Evolutionary conservation across 2,113 vertebrate species (phyloP), one percentile per base, ranked within the genome.

Genomic region (Paramisgurnus dabryanus): DNA sequence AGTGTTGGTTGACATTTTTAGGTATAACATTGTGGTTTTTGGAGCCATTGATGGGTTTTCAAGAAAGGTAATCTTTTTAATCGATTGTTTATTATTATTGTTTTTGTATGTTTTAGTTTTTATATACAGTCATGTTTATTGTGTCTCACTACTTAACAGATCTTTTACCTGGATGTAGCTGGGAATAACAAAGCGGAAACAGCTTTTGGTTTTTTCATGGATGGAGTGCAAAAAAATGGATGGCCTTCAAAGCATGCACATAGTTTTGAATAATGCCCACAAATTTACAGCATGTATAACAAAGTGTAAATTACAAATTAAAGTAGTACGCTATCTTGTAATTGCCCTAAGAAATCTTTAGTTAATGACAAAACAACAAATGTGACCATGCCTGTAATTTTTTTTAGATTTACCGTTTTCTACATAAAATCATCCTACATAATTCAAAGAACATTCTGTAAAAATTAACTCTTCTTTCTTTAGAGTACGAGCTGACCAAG

Each of bases 121-220:
- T 34, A 34, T 64, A 64, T 34, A 39, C 10, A 6, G 3, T 10
- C 61, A 34, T 34, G 27, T 34, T 34, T 3, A 3, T 40, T 41
- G 34, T 65, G 63, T 15, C 9, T 4, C 11, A 15, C 50, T 39
- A 11, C 67, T 63, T 27, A 22, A 65, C 27, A 53, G 63, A 53
- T 40, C 61, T 47, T 50, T 7, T 50, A 64, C 45, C 39, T 72
- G 22, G 15, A 72, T 80, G 68, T 49, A 18, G 60, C 39, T 39
- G 66, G 66, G 9, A 67, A 67, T 67, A 67, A 67, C 40, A 64
- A 53, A 40, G 45, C 75, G 15, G 11, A n/a, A 53, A 66, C 45
- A 39, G 75, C 63, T 53, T 77, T 77, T 53, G 75, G 61, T 10
- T 77, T 77, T 49, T 77, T 77, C 47, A 66, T 77, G 75, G 47